A percentile compares a stretch with the other conserved stretches of the same genome.
Conservation (phyloP, 2,113 vertebrate genomes). For the Brachyhypopomus occidentalis region DNA sequence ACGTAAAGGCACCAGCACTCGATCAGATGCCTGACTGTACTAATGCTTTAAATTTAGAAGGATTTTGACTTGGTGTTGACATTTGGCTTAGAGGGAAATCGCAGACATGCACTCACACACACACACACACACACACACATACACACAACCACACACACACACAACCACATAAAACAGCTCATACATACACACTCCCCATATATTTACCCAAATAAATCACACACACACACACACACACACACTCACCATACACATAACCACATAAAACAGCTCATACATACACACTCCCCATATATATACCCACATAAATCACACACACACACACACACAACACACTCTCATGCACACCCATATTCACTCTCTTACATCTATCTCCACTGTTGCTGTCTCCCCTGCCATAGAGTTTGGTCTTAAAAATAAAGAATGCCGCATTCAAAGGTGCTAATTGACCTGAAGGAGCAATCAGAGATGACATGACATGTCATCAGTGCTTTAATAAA, state of each 20-base stretch:
- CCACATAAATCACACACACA: too few species aligned
- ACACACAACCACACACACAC: not conserved
- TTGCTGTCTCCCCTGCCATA: not conserved
- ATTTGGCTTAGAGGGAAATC: slow-evolving; percentile 18
- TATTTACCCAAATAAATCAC: not conserved
- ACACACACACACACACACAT: not conserved
- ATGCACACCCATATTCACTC: not conserved
- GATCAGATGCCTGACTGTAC: not conserved
- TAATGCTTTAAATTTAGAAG: not conserved
- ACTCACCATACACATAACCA: too few species aligned
- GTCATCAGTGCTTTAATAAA: slow-evolving; percentile 35
- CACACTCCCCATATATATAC: not conserved
- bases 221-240: not conserved
- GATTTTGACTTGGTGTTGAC: not conserved
- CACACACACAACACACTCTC: too few species aligned
- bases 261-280: not conserved
- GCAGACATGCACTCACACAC: not conserved
- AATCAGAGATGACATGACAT: slow-evolving; percentile 9
- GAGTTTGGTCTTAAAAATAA: not conserved
- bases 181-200: not conserved
- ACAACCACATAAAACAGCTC: not conserved
- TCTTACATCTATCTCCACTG: not conserved
- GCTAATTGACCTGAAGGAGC: not conserved
- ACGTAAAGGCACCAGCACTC: not conserved
- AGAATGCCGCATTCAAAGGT: not conserved